Evolutionary conservation across 2,888 invertebrate genomes (phyloP).

Genomic region (Hedychridium roseum): DNA sequence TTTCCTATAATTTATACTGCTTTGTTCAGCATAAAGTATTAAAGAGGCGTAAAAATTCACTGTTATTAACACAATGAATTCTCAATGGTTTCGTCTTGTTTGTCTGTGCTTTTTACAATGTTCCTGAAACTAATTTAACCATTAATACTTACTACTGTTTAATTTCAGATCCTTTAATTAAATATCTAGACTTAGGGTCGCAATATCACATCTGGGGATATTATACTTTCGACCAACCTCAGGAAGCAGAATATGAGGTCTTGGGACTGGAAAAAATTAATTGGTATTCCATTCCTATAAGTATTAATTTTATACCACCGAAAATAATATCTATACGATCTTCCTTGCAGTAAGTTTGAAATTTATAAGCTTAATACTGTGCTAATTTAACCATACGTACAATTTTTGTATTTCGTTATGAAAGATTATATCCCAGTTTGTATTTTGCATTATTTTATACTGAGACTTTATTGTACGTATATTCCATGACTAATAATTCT

Average conservation of each 20-base stretch:
- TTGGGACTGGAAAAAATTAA: conserved; percentile 21
- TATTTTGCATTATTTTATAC: too few species aligned
- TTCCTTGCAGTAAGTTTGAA: neutral
- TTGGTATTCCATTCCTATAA: neutral
- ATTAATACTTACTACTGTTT: neutral
- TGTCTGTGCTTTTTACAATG: neutral
- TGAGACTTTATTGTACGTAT: too few species aligned
- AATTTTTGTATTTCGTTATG: too few species aligned
- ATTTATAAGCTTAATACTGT: too few species aligned
- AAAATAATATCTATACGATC: neutral
- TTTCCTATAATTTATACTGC: too few species aligned
- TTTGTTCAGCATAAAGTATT: neutral
- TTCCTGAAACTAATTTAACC: neutral
- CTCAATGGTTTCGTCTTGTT: neutral
- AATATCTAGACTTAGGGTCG: conserved; percentile 32
- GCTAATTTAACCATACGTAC: too few species aligned
- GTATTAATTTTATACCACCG: neutral
- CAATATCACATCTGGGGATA: conserved; percentile 32
- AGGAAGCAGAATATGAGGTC: too few species aligned
- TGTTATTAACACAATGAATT: neutral
- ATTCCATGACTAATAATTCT: neutral
- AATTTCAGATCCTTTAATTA: conserved; percentile 26
- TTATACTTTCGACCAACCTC: conserved; percentile 5
- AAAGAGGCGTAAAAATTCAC: neutral
- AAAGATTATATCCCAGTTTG: too few species aligned